These are phyloP conservation scores for Natrix natrix DNA, from an alignment of 2,797 vertebrate genomes.

Conservation along the genomic window DNA sequence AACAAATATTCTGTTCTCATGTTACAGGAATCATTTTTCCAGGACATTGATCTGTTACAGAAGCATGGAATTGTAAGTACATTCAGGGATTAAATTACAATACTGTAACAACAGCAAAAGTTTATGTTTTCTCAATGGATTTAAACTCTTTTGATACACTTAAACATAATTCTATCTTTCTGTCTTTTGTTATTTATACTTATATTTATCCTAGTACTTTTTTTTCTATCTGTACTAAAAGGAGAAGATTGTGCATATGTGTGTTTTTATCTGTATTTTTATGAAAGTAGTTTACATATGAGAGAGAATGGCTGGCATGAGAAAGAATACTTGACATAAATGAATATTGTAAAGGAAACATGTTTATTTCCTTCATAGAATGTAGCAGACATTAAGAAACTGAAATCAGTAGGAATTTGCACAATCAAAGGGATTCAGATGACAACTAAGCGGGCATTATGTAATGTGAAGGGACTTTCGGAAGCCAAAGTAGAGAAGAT, in stretches of 20 bases:
- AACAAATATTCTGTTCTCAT: constrained; percentile 18
- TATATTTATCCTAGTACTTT: background rate
- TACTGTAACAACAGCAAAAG: background rate
- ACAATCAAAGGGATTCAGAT: constrained; percentile 97
- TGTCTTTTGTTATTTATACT: background rate
- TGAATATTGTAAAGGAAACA: background rate
- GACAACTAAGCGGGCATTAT: constrained; percentile 90
- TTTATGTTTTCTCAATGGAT: background rate
- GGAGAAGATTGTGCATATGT: background rate
- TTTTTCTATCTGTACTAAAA: background rate
- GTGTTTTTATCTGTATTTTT: background rate
- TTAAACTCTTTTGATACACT: background rate
- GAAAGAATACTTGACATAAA: background rate
- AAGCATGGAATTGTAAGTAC: constrained; percentile 97
- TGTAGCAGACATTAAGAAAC: constrained; percentile 94
- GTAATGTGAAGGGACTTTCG: constrained; percentile 95
- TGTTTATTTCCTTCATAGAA: constrained; percentile 77
- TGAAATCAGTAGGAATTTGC: constrained; percentile 95
- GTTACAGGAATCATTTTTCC: constrained; percentile 92
- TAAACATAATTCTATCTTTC: background rate
- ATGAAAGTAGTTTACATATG: background rate
- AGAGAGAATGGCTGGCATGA: background rate
- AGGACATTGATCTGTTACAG: constrained; percentile 95
- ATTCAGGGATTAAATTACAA: constrained; percentile 25
- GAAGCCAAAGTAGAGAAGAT: constrained; percentile 99